Conservation (phyloP, 1,140 invertebrate species). For the Gryon sp. region DNA sequence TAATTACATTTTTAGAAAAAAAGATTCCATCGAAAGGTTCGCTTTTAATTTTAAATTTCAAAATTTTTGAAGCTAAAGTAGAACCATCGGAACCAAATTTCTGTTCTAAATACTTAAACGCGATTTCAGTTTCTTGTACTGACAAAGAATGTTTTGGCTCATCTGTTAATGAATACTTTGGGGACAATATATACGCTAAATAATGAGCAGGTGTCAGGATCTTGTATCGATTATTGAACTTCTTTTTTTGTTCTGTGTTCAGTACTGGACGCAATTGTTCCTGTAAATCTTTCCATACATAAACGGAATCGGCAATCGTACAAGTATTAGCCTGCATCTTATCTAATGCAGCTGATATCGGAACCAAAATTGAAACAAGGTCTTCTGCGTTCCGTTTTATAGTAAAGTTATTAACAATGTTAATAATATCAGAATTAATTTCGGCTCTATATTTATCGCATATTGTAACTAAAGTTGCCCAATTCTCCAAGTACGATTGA, state of each 20-base stretch:
- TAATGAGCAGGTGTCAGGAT: constrained; percentile 8
- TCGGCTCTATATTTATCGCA: constrained; percentile 14
- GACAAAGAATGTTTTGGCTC: background rate
- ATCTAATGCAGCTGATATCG: constrained; percentile 5
- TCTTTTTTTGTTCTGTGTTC: background rate
- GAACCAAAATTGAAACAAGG: background rate
- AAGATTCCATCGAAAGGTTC: constrained; percentile 8
- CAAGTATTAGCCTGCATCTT: background rate
- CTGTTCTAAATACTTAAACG: constrained; percentile 4
- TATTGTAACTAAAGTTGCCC: background rate
- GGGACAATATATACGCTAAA: constrained; percentile 15
- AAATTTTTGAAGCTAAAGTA: background rate
- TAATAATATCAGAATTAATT: background rate
- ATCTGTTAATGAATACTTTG: constrained; percentile 19
- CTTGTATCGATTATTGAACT: background rate
- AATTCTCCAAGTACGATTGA: constrained; percentile 3
- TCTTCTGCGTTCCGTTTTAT: constrained; percentile 1
- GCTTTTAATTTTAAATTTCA: constrained; percentile 10
- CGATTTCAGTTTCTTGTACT: constrained; percentile 13
- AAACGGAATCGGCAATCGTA: background rate
- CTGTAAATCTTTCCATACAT: background rate
- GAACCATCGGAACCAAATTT: constrained; percentile 1
- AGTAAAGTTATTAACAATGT: constrained; percentile 2
- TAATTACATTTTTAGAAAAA: background rate
- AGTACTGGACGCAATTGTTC: background rate